Evolutionary conservation across 2,888 invertebrate species (phyloP).

Genomic region (Drosophila limbata): DNA sequence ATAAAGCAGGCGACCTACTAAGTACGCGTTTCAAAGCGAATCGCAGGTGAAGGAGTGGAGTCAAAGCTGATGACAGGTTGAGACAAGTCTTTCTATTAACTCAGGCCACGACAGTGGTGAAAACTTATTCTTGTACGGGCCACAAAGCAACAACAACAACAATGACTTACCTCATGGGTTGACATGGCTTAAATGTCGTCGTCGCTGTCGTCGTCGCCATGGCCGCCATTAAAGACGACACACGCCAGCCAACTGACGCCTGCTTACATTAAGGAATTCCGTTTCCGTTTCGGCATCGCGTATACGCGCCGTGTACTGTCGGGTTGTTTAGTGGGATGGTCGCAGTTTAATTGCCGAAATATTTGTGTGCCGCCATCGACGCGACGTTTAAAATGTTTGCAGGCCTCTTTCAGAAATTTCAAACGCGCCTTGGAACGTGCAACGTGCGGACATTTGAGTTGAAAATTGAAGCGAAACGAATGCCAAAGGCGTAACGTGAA

Average conservation of each 20-base stretch:
- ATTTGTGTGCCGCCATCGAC: conserved; percentile 56
- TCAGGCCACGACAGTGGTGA: conserved; percentile 31
- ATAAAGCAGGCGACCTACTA: conserved; percentile 9
- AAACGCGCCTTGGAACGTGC: conserved; percentile 17
- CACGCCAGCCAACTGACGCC: conserved; percentile 78
- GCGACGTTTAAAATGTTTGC: conserved; percentile 41
- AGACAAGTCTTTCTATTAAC: conserved; percentile 37
- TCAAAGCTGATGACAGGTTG: conserved; percentile 19
- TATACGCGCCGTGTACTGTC: conserved; percentile 57
- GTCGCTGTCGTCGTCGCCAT: conserved; percentile 57
- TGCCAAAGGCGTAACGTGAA: conserved; percentile 29
- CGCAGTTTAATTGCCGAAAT: conserved; percentile 71
- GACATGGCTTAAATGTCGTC: conserved; percentile 7
- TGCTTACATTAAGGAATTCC: conserved; percentile 73
- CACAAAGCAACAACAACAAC: conserved; percentile 18
- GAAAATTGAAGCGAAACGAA: conserved; percentile 5
- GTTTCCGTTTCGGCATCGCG: conserved; percentile 53
- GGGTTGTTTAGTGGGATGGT: not conserved
- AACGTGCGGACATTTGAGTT: conserved; percentile 37
- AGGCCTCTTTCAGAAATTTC: conserved; percentile 41
- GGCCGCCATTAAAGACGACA: conserved; percentile 70
- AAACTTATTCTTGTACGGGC: conserved; percentile 20
- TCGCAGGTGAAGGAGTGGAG: conserved; percentile 21
- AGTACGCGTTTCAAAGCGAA: conserved; percentile 1
- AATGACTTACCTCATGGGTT: conserved; percentile 21